Evolutionary conservation across 2,113 vertebrate species (phyloP).

Genomic region (Ptilorrhoa leucosticta): DNA sequence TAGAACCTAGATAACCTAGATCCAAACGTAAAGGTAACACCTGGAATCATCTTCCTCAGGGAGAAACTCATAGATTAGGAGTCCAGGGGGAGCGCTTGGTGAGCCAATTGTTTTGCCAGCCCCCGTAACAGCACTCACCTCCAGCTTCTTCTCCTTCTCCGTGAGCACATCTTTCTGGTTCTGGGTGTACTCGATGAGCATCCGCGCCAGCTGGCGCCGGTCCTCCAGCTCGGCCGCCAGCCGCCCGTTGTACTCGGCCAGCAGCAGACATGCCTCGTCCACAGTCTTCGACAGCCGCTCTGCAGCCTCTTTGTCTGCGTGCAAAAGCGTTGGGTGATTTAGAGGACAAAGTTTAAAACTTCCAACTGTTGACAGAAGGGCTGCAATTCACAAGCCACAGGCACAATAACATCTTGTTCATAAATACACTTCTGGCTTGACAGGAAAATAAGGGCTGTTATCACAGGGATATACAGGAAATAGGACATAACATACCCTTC

Average conservation of each 20-base stretch:
- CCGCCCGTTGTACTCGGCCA: slow-evolving; percentile 96
- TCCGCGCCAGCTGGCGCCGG: slow-evolving; percentile 92
- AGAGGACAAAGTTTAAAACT: background rate
- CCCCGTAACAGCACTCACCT: slow-evolving; percentile 71
- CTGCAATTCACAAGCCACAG: background rate
- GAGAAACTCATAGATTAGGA: background rate
- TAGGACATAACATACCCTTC: background rate
- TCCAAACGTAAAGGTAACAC: background rate
- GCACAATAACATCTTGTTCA: background rate
- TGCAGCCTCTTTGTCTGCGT: slow-evolving; percentile 91
- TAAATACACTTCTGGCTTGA: background rate
- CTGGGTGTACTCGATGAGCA: slow-evolving; percentile 94
- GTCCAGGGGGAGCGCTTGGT: fast-evolving
- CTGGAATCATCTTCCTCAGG: fast-evolving
- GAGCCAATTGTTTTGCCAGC: fast-evolving
- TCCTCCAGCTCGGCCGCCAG: slow-evolving; percentile 96
- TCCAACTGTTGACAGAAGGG: background rate
- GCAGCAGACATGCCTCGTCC: slow-evolving; percentile 93
- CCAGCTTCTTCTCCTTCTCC: slow-evolving; percentile 95
- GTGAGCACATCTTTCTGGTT: slow-evolving; percentile 91
- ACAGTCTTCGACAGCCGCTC: slow-evolving; percentile 96
- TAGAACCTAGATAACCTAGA: background rate
- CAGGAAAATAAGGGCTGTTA: background rate
- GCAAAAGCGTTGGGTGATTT: background rate
- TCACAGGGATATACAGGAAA: background rate